Evolutionary conservation across 2,113 vertebrate species (phyloP).

Genomic region (Trichechus manatus): DNA sequence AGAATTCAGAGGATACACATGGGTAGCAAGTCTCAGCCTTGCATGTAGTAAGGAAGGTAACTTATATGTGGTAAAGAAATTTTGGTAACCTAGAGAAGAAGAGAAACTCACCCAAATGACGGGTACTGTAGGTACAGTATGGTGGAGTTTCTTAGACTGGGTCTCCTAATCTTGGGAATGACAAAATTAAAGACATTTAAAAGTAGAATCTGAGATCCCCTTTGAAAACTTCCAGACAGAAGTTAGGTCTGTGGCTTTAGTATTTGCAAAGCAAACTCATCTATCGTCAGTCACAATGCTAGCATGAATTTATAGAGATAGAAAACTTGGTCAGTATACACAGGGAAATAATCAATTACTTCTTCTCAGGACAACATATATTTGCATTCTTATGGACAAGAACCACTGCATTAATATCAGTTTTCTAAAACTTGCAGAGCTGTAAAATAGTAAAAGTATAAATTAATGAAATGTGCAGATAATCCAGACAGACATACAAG

Average conservation of each 20-base stretch:
- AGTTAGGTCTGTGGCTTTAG: background rate
- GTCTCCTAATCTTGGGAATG: background rate
- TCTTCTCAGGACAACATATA: background rate
- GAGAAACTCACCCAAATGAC: background rate
- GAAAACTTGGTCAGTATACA: background rate
- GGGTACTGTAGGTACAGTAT: background rate
- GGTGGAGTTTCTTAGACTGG: background rate
- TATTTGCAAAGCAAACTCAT: background rate
- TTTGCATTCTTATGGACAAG: background rate
- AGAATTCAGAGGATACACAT: background rate
- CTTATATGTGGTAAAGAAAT: background rate
- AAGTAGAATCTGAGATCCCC: background rate
- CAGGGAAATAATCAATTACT: background rate
- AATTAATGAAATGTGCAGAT: background rate
- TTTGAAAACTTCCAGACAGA: background rate
- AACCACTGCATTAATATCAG: background rate
- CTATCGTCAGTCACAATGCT: background rate
- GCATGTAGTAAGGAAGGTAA: background rate
- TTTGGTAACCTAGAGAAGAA: background rate
- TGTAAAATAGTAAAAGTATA: background rate
- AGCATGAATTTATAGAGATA: background rate
- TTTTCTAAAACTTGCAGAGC: background rate
- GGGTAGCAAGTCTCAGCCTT: background rate
- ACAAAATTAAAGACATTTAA: background rate
- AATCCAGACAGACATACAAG: background rate